Base-by-base conservation (phyloP, 92 coral and sea anemone genomes). In the Palythoa heliodiscus region DNA sequence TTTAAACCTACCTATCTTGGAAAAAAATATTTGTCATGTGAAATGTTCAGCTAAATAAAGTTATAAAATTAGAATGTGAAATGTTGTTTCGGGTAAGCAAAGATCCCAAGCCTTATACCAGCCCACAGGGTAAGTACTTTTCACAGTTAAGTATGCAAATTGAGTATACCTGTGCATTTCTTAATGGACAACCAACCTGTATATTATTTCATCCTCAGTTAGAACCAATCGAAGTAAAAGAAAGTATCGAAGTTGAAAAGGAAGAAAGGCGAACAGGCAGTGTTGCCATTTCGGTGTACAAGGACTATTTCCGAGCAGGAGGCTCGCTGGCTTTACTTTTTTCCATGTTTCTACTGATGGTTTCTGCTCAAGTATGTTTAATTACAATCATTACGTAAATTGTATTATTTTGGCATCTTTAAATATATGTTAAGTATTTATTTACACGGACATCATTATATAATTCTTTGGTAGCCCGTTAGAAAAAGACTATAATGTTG, bases 201-300 rank as follows among this genome's bases (percentile, higher is more conserved):
- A 2, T 25, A 1, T 25, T 69, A 5, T 13, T 37, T 29, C 19
- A 11, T 25, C 73, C 7, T 25, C 8, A 8, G 14, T 69, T 69
- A 19, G 19, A 85, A 72, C 89, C 71, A 54, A 63, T 52, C 23
- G 52, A 67, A 55, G 77, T 80, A 71, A n/a, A n/a, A 19, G 69
- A 63, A 10, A 60, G 66, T 16, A 68, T 63, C 29, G 82, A 63
- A 48, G 85, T 81, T 2, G 90, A 83, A 40, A 87, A 82, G 61
- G 95, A 94, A 82, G 88, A 88, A 35, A 93, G 94, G 57, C 86
- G 43, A 52, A 92, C 91, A 15, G 99, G 99, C 23, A 93, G 86
- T 22, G 96, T 96, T 38, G 75, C 95, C 1, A 88, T 91, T 89
- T 86, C 70, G 38, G 94, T 94, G 20, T 96, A 96, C 85, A 58